phyloP scores from a whole-genome alignment of 2,113 vertebrate species.

The Thomomys bottae region DNA sequence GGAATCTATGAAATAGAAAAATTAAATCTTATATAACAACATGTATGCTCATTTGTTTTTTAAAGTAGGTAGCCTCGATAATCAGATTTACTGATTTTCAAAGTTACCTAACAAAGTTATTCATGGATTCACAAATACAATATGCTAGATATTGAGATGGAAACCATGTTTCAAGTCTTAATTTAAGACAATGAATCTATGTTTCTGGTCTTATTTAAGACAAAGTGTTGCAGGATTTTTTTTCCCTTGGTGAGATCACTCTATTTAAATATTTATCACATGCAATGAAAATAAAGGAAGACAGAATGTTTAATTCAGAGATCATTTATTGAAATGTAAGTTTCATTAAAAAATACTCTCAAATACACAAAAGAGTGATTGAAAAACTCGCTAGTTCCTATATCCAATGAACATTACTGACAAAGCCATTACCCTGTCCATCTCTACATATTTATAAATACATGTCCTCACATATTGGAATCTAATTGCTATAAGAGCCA shows the following conservation, averaged over 20 bases:
- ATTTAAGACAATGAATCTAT: background rate
- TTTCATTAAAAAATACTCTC: background rate
- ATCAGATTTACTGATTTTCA: too few relatives aligned
- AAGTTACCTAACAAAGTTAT: too few relatives aligned
- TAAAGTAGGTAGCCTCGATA: too few relatives aligned
- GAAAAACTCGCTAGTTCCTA: background rate
- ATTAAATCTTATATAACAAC: too few relatives aligned
- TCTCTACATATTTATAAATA: too few relatives aligned
- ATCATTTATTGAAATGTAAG: background rate
- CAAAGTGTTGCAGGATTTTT: background rate
- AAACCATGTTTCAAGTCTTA: background rate
- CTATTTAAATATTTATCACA: background rate
- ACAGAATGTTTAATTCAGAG: background rate
- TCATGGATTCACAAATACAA: too few relatives aligned
- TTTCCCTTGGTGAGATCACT: too few relatives aligned
- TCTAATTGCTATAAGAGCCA: background rate
- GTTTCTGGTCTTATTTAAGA: fast-evolving
- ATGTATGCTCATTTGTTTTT: too few relatives aligned
- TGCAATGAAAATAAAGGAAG: fast-evolving
- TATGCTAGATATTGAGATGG: too few relatives aligned
- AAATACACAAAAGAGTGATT: background rate
- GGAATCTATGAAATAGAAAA: too few relatives aligned
- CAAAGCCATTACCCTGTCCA: too few relatives aligned
- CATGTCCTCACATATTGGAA: background rate
- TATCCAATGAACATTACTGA: background rate